A percentile compares a stretch with the other conserved stretches of the same genome.
Conservation (phyloP, 2,113 vertebrate species). For the Psilopogon haemacephalus region DNA sequence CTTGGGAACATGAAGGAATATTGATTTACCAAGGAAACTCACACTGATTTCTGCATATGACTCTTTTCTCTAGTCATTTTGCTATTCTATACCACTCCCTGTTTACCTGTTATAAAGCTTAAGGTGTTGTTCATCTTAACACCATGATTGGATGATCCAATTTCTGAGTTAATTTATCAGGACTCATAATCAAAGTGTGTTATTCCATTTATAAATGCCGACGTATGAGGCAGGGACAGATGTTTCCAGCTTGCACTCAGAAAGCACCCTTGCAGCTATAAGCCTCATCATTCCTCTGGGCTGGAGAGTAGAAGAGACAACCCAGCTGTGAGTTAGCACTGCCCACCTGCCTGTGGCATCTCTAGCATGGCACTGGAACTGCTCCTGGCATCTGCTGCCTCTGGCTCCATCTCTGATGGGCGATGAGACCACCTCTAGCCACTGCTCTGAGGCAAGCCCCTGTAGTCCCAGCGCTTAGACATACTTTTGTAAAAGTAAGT, state of each 20-base stretch:
- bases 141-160: not conserved
- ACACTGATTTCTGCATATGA: not conserved
- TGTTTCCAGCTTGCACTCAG: not conserved
- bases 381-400: not conserved
- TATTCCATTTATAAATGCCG: not conserved
- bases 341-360: accelerated
- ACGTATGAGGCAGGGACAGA: not conserved
- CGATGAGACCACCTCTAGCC: not conserved
- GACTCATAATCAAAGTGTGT: not conserved
- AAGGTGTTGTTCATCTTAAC: not conserved
- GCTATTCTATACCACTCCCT: not conserved
- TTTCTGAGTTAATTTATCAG: not conserved
- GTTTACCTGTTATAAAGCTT: not conserved
- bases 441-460: not conserved
- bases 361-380: too few species aligned
- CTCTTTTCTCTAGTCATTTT: not conserved
- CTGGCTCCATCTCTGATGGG: not conserved
- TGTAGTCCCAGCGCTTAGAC: too few species aligned
- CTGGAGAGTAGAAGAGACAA: not conserved
- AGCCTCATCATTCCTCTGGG: accelerated
- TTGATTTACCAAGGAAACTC: not conserved
- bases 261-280: not conserved
- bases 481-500: not conserved
- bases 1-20: not conserved
- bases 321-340: accelerated